These are phyloP conservation scores for Morelia viridis DNA, from an alignment of 2,797 vertebrate species.

Conservation along the genomic window DNA sequence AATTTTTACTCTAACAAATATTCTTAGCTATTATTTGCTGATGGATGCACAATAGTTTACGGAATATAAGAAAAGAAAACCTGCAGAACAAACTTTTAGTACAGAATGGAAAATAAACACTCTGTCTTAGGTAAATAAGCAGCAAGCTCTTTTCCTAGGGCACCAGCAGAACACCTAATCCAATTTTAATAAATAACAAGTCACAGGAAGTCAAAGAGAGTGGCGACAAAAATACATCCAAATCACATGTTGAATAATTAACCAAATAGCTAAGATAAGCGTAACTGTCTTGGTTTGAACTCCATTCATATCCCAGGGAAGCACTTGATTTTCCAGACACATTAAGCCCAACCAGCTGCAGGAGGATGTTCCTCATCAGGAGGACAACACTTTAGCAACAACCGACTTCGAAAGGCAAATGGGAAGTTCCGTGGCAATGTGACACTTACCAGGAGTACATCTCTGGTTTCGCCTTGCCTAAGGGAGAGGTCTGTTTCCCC, in stretches of 20 bases:
- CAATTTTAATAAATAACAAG: neutral
- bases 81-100: neutral
- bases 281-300: neutral
- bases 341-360: neutral
- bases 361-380: neutral
- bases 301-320: neutral
- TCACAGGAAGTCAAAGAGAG: neutral
- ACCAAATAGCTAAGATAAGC: neutral
- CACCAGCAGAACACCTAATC: neutral
- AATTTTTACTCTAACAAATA: neutral
- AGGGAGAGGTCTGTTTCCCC: slow-evolving; percentile 57
- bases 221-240: neutral
- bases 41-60: neutral
- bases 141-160: neutral
- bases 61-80: neutral
- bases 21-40: neutral
- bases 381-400: neutral
- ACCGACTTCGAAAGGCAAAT: neutral
- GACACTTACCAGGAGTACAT: slow-evolving; percentile 82
- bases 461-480: slow-evolving; percentile 68
- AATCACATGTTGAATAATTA: neutral
- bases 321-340: neutral
- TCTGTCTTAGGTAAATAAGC: neutral
- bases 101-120: neutral
- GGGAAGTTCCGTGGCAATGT: neutral